phyloP scores from a whole-genome alignment of 2,888 invertebrate genomes.

The Aquatica leii region DNA sequence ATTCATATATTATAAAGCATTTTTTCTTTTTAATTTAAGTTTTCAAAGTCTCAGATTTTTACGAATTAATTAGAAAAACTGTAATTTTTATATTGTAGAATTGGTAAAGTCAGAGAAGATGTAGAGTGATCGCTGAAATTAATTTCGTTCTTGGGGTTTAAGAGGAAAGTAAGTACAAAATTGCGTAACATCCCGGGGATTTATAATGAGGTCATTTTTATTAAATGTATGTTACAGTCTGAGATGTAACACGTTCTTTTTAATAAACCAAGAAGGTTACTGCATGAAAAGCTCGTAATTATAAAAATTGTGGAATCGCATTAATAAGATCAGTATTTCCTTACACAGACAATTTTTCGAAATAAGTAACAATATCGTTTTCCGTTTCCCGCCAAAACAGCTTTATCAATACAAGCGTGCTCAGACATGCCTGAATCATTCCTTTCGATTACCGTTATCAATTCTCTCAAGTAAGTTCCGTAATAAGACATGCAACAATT shows the following conservation, averaged over 20 bases:
- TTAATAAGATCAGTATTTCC: neutral
- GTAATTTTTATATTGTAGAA: too few relatives aligned
- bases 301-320: neutral
- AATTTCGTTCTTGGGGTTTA: constrained; percentile 9
- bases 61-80: too few relatives aligned
- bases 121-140: too few relatives aligned
- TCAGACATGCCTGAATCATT: constrained; percentile 39
- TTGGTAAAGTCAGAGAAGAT: neutral
- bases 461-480: constrained; percentile 33
- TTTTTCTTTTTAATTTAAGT: too few relatives aligned
- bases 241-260: constrained; percentile 7
- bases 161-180: constrained; percentile 7
- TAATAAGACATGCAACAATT: constrained; percentile 22
- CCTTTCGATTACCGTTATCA: constrained; percentile 41
- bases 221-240: constrained; percentile 9
- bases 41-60: too few relatives aligned
- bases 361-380: constrained; percentile 37
- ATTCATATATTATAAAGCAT: too few relatives aligned
- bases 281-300: too few relatives aligned
- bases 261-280: constrained; percentile 7
- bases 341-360: neutral
- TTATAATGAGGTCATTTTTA: constrained; percentile 11
- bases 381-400: constrained; percentile 49
- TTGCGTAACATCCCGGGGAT: constrained; percentile 10
- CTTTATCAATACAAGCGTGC: constrained; percentile 44